phyloP scores from a whole-genome alignment of 2,113 vertebrate species.

The Symphodus melops region DNA sequence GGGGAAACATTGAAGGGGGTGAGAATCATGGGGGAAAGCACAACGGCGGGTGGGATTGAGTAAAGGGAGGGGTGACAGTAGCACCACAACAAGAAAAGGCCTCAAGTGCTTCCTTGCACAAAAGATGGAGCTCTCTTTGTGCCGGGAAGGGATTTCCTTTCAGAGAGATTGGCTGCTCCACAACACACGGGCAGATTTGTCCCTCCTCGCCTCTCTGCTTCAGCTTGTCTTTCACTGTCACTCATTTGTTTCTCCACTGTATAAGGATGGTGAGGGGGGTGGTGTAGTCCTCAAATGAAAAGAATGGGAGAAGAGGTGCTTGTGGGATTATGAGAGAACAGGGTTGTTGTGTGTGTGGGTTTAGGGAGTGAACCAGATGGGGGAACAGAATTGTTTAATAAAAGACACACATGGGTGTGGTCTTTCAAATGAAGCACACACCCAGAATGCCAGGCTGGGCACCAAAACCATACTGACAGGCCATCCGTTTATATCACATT shows the following conservation, averaged over 20 bases:
- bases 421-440: constrained; percentile 37
- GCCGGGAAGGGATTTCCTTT: constrained; percentile 64
- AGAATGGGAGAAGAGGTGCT: constrained; percentile 8
- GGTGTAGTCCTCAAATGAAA: constrained; percentile 1
- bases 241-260: constrained; percentile 44
- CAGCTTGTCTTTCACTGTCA: constrained; percentile 50
- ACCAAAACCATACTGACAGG: constrained; percentile 16
- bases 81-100: constrained; percentile 61
- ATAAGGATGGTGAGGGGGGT: not conserved
- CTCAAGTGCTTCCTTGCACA: constrained; percentile 74
- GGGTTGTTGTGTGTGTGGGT: constrained; percentile 51
- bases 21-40: constrained; percentile 36
- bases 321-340: constrained; percentile 40
- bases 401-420: constrained; percentile 57
- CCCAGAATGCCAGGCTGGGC: constrained; percentile 20
- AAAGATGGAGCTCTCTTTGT: constrained; percentile 79
- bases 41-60: constrained; percentile 36
- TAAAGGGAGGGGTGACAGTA: constrained; percentile 20
- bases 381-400: constrained; percentile 38
- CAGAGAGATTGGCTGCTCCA: constrained; percentile 47
- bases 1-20: constrained; percentile 57
- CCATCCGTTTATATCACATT: constrained; percentile 5
- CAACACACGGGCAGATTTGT: constrained; percentile 36
- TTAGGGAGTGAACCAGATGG: constrained; percentile 4
- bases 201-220: constrained; percentile 28